phyloP scores from a whole-genome alignment of 30 jellyfish, hydroid and myxozoan species.

The Turritopsis dohrnii region DNA sequence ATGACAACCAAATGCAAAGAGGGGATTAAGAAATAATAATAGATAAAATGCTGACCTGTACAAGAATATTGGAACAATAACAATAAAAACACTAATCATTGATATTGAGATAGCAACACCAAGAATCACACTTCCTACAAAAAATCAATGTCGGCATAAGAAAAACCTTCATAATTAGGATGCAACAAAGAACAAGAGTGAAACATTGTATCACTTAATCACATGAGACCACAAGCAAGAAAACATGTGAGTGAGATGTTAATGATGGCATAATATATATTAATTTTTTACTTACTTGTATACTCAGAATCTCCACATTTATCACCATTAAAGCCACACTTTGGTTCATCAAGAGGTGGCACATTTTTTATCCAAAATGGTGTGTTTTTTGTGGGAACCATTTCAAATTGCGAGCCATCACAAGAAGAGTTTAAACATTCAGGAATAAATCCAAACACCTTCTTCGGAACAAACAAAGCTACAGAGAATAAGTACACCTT shows the following conservation, averaged over 20 bases:
- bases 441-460: not conserved
- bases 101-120: conserved; percentile 28
- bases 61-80: conserved; percentile 24
- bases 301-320: conserved; percentile 8
- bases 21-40: too few relatives aligned
- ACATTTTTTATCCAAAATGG: conserved; percentile 14
- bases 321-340: conserved; percentile 33
- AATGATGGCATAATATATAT: too few relatives aligned
- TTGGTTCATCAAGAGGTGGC: conserved; percentile 18
- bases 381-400: conserved; percentile 7
- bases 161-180: too few relatives aligned
- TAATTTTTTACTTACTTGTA: conserved; percentile 3
- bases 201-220: too few relatives aligned
- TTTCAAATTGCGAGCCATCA: not conserved
- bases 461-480: conserved; percentile 17
- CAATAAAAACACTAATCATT: conserved; percentile 18
- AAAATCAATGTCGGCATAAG: not conserved
- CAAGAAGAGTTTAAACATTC: conserved; percentile 8
- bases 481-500: too few relatives aligned
- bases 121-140: conserved; percentile 29
- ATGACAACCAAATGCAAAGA: too few relatives aligned
- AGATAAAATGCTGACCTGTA: conserved; percentile 18
- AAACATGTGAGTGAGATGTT: too few relatives aligned
- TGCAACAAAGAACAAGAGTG: too few relatives aligned
- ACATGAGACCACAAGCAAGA: too few relatives aligned